Conservation (phyloP, 2,888 invertebrate genomes). For the Hemistola chrysoprasaria region DNA sequence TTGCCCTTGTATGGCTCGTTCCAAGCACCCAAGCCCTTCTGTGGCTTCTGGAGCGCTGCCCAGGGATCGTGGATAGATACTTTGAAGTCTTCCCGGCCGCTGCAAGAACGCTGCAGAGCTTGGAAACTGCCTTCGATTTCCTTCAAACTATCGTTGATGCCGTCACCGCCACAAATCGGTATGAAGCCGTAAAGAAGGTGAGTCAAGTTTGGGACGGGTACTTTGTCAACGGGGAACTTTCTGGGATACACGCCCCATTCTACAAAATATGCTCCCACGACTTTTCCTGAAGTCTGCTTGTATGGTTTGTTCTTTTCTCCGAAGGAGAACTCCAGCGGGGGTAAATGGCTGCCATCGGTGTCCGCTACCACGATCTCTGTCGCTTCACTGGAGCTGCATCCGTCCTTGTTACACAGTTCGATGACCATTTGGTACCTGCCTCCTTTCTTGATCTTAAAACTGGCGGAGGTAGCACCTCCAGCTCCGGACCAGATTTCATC, state of each 20-base stretch:
- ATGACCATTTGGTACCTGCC: constrained; percentile 71
- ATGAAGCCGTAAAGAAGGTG: constrained; percentile 75
- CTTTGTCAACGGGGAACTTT: constrained; percentile 69
- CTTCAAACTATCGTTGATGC: constrained; percentile 76
- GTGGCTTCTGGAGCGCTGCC: constrained; percentile 76
- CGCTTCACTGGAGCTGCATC: constrained; percentile 65
- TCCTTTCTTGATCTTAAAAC: constrained; percentile 71
- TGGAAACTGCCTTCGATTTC: constrained; percentile 78
- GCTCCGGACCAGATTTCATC: constrained; percentile 67
- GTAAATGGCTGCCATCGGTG: constrained; percentile 75
- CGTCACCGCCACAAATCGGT: constrained; percentile 75
- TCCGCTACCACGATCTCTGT: constrained; percentile 74
- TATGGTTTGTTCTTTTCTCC: constrained; percentile 72
- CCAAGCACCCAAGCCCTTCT: constrained; percentile 72
- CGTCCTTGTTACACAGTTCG: constrained; percentile 69
- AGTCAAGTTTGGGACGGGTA: constrained; percentile 71
- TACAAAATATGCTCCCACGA: constrained; percentile 72
- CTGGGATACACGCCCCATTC: constrained; percentile 78
- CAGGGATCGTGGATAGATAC: constrained; percentile 76
- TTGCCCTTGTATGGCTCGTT: constrained; percentile 78
- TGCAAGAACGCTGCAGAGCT: constrained; percentile 73
- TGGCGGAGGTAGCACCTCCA: constrained; percentile 58
- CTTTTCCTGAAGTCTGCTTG: constrained; percentile 75
- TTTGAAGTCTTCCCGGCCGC: constrained; percentile 74
- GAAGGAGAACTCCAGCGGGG: constrained; percentile 62